Percentiles rank a stretch among this genome's conserved stretches.
Evolutionary conservation across 2,113 vertebrate species (phyloP).

Genomic region (Dendropsophus ebraccatus): DNA sequence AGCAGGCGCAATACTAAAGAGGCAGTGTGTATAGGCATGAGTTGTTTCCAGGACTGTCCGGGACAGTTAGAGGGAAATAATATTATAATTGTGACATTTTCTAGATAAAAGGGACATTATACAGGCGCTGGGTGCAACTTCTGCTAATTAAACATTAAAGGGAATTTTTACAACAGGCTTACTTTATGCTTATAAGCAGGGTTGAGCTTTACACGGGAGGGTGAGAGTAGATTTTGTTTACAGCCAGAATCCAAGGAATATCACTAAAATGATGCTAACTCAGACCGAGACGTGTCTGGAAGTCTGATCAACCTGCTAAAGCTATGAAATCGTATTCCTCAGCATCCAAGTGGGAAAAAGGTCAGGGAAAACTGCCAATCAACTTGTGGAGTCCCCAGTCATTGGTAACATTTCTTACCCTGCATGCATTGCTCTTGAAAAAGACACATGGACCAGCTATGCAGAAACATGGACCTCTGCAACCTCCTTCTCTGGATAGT

Average conservation of each 20-base stretch:
- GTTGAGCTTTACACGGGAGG: background rate
- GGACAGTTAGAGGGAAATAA: background rate
- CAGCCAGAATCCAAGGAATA: too few relatives aligned
- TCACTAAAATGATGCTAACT: background rate
- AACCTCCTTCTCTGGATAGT: too few relatives aligned
- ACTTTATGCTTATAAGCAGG: background rate
- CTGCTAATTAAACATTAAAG: background rate
- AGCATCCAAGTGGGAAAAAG: too few relatives aligned
- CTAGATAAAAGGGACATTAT: background rate
- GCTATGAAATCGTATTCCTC: too few relatives aligned
- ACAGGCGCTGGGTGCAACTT: background rate
- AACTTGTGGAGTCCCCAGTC: too few relatives aligned
- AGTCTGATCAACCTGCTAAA: too few relatives aligned
- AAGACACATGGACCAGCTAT: too few relatives aligned
- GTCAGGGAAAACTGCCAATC: too few relatives aligned
- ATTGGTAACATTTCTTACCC: too few relatives aligned
- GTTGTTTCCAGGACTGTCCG: constrained; percentile 32
- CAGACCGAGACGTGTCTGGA: background rate
- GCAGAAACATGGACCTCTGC: too few relatives aligned
- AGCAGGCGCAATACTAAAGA: constrained; percentile 56
- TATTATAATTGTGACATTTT: constrained; percentile 6
- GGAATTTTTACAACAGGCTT: background rate
- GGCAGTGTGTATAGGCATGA: constrained; percentile 39
- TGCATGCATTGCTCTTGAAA: too few relatives aligned
- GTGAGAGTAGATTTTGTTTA: background rate